phyloP scores from a whole-genome alignment of 2,113 vertebrate genomes.

The Equus quagga region DNA sequence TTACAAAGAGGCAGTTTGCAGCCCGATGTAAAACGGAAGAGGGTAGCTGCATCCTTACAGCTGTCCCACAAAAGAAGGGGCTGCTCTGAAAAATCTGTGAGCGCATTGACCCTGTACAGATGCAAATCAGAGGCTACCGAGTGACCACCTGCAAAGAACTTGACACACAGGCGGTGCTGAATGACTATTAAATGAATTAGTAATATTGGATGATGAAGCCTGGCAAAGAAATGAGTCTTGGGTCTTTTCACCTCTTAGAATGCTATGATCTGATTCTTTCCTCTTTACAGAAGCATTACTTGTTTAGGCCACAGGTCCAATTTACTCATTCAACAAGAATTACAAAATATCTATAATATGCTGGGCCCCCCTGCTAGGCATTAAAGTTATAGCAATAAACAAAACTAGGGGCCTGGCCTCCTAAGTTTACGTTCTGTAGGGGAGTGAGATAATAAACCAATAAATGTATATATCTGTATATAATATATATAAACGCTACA shows the following conservation, averaged over 20 bases:
- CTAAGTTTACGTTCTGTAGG: not conserved
- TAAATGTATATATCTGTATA: not conserved
- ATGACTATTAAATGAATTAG: not conserved
- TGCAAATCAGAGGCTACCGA: not conserved
- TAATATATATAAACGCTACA: not conserved
- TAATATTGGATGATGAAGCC: not conserved
- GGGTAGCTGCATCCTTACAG: not conserved
- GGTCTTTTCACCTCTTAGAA: not conserved
- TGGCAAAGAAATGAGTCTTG: not conserved
- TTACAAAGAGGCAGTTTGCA: not conserved
- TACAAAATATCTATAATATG: not conserved
- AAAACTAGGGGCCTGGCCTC: not conserved
- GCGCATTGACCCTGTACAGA: not conserved
- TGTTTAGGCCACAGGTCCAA: not conserved
- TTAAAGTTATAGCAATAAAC: not conserved
- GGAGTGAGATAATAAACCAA: not conserved
- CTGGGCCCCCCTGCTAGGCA: not conserved
- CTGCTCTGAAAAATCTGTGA: not conserved
- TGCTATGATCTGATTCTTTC: not conserved
- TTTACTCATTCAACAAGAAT: not conserved
- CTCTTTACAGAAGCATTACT: not conserved
- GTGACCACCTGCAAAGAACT: not conserved
- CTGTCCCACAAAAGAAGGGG: not conserved
- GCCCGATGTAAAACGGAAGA: not conserved
- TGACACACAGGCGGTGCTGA: not conserved